A percentile compares a stretch with the other conserved stretches of the same genome.
phyloP scores from a whole-genome alignment of 1,140 invertebrate genomes.

The Conus ventricosus region DNA sequence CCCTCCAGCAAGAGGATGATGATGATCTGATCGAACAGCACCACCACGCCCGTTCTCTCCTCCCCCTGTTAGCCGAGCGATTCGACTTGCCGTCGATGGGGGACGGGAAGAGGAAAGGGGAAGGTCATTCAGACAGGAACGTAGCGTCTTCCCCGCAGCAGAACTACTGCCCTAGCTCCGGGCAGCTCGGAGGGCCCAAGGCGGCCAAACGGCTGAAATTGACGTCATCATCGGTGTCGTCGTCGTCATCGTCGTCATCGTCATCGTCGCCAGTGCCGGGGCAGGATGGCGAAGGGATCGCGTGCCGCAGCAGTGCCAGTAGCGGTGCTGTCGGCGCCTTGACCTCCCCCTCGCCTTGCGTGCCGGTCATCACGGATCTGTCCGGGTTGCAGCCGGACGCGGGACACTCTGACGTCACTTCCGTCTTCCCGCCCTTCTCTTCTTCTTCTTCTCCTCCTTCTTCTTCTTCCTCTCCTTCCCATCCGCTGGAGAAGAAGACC shows the following conservation, averaged over 20 bases:
- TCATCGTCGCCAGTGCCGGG: background rate
- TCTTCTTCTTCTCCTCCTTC: background rate
- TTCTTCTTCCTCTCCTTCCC: too few species aligned
- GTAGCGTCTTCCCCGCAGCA: background rate
- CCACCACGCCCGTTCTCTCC: too few species aligned
- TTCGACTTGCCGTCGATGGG: slow-evolving; percentile 17
- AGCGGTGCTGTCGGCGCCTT: background rate
- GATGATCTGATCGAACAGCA: too few species aligned
- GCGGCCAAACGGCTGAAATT: slow-evolving; percentile 2
- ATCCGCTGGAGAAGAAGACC: background rate
- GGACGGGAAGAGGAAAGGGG: slow-evolving; percentile 31
- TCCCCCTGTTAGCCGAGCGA: too few species aligned
- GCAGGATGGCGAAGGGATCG: background rate
- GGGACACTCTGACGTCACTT: background rate
- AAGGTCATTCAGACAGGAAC: background rate
- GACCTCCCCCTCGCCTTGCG: background rate
- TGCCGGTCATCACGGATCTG: background rate
- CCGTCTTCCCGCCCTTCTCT: background rate
- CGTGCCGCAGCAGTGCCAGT: background rate
- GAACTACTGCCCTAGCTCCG: background rate
- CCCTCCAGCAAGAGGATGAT: too few species aligned
- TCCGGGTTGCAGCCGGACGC: background rate
- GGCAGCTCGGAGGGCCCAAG: background rate
- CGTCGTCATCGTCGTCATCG: background rate
- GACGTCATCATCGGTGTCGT: background rate